These are phyloP conservation scores for Ephestia elutella DNA, from an alignment of 1,140 invertebrate species.

Conservation along the genomic window DNA sequence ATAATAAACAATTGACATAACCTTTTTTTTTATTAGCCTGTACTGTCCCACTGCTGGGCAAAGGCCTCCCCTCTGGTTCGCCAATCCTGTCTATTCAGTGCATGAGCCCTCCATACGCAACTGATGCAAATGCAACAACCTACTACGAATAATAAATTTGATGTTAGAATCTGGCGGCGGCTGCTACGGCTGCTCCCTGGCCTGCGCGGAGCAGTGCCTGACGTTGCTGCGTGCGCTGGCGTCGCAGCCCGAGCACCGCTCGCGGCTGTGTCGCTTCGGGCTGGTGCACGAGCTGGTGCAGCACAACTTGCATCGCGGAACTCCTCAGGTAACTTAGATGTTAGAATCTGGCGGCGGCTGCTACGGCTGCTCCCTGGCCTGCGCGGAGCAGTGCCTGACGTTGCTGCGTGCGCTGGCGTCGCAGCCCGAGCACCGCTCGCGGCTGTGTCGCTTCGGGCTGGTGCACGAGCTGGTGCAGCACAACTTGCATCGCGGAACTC, in stretches of 20 bases:
- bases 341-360: slow-evolving; percentile 75
- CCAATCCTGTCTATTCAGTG: no score
- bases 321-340: slow-evolving; percentile 79
- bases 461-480: slow-evolving; percentile 93
- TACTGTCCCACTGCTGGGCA: no score
- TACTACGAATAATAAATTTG: background rate
- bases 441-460: slow-evolving; percentile 89
- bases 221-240: slow-evolving; percentile 94
- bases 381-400: slow-evolving; percentile 95
- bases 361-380: slow-evolving; percentile 89
- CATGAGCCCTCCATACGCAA: no score
- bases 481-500: slow-evolving; percentile 87
- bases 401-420: slow-evolving; percentile 93
- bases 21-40: no score
- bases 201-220: slow-evolving; percentile 94
- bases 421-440: slow-evolving; percentile 83
- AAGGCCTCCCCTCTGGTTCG: no score
- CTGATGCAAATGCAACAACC: background rate
- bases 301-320: slow-evolving; percentile 89
- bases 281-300: slow-evolving; percentile 93
- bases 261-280: slow-evolving; percentile 88
- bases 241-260: slow-evolving; percentile 84
- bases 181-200: slow-evolving; percentile 90
- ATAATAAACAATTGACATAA: no score
- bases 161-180: slow-evolving; percentile 66